Evolutionary conservation across 2,113 vertebrate species (phyloP).

Genomic region (Heterotis niloticus): DNA sequence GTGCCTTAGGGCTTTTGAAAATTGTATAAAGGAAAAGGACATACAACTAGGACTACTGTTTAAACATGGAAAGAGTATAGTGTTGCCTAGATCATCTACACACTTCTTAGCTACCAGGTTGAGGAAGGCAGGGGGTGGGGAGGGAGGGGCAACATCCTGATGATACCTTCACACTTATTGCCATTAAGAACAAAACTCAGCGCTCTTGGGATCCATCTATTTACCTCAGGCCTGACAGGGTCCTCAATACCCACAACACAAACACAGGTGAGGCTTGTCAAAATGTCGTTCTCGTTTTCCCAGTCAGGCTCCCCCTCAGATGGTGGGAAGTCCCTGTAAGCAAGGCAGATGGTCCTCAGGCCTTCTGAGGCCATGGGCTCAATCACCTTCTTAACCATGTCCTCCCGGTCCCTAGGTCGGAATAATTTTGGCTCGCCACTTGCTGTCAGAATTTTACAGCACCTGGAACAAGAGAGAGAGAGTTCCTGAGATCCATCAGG

Average conservation of each 20-base stretch:
- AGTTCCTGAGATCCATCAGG: neutral
- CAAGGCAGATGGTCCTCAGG: conserved; percentile 93
- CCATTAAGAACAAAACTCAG: too few species aligned
- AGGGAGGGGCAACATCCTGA: too few species aligned
- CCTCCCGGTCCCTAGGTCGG: conserved; percentile 88
- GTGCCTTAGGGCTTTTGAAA: neutral
- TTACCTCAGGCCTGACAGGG: conserved; percentile 91
- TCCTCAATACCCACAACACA: conserved; percentile 97
- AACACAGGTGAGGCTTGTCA: conserved; percentile 86
- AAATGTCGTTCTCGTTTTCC: conserved; percentile 93
- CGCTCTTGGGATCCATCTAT: conserved; percentile 1
- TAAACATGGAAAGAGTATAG: too few species aligned
- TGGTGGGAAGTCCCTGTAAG: conserved; percentile 86
- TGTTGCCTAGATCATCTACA: too few species aligned
- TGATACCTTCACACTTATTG: neutral
- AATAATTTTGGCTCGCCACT: conserved; percentile 88
- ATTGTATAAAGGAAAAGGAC: too few species aligned
- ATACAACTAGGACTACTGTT: too few species aligned
- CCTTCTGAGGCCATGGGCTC: conserved; percentile 98
- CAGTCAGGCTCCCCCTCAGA: conserved; percentile 90
- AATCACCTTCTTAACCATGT: conserved; percentile 92
- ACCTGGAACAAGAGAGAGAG: conserved; percentile 60
- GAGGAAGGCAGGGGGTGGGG: too few species aligned
- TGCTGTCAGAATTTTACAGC: conserved; percentile 87
- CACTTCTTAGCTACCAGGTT: too few species aligned